Evolutionary conservation across 1,140 invertebrate species (phyloP).

Genomic region (Dinoponera quadriceps): DNA sequence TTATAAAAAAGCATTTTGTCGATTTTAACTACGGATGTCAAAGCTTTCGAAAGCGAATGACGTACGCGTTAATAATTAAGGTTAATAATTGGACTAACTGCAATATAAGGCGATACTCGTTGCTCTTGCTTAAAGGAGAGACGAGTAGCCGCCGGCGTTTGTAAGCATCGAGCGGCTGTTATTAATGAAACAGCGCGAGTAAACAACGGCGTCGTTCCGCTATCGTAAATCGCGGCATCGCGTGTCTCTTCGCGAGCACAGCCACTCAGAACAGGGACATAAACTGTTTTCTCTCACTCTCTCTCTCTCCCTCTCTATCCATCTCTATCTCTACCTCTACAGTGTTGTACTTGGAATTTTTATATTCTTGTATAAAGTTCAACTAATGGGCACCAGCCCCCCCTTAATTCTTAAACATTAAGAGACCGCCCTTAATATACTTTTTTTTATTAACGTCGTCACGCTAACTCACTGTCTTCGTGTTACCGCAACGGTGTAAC

Average conservation of each 20-base stretch:
- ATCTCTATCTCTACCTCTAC: too few species aligned
- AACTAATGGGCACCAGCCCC: background rate
- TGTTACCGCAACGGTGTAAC: background rate
- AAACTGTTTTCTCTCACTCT: background rate
- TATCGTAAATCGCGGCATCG: slow-evolving; percentile 32
- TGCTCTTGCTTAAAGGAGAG: background rate
- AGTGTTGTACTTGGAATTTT: slow-evolving; percentile 19
- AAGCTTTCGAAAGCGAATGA: background rate
- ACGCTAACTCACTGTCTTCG: background rate
- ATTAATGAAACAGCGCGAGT: slow-evolving; percentile 18
- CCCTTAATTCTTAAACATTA: background rate
- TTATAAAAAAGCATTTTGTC: too few species aligned
- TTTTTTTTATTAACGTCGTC: slow-evolving; percentile 11
- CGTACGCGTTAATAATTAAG: background rate
- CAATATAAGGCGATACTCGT: background rate
- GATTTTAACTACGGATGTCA: background rate
- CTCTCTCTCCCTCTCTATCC: too few species aligned
- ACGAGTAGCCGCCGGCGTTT: background rate
- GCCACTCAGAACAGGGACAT: background rate
- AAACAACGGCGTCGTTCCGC: background rate
- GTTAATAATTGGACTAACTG: background rate
- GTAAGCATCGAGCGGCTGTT: slow-evolving; percentile 6
- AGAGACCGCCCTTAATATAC: background rate
- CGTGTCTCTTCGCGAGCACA: background rate
- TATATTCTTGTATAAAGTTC: background rate